Base-by-base conservation (phyloP, 1,140 invertebrate genomes). In the Mamestra configurata region DNA sequence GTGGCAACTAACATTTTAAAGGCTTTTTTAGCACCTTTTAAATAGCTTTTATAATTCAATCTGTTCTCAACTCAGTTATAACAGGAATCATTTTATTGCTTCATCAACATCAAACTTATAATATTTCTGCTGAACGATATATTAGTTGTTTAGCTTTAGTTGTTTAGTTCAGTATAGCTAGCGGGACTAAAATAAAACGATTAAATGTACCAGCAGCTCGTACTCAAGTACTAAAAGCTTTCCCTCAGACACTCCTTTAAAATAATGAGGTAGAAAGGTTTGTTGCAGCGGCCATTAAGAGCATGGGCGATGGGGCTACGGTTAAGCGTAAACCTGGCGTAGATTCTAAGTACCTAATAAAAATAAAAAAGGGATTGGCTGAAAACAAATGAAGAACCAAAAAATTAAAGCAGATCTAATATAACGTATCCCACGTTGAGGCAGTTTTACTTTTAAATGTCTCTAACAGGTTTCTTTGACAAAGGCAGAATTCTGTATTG, bases 1-100 rank as follows among this genome's bases (percentile, higher is more conserved):
- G 22, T 55, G 15, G 15, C 24, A 15, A 31, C 24, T 8, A 27
- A 20, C 11, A 11, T 15, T 27, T 13, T 24, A 59, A 24, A 7
- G 4, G 11, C n/a, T 59, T 59, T 51, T 4, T 59, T 59, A 27
- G 27, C 24, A 31, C 24, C 11, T 59, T 59, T 15, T 31, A 15
- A 15, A 59, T 59, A 59, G 15, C 55, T 59, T 59, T 59, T 22
- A 59, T 15, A 59, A 59, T 24, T 0, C 27, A 59, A 53, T 53
- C 18, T 53, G 13, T 61, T 61, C 13, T 55, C 53, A 13, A 10
- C 4, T 31, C 24, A 31, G 27, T 59, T 31, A 61, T 18, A 18
- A 35, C 59, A 66, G 18, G 11, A 40, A 40, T 66, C 22, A 20
- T 43, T 66, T 61, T 66, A 40, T 57, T 22, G 61, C 20, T 37